These are phyloP conservation scores for Temnothorax nylanderi DNA, from an alignment of 1,140 invertebrate genomes.

Conservation along the genomic window DNA sequence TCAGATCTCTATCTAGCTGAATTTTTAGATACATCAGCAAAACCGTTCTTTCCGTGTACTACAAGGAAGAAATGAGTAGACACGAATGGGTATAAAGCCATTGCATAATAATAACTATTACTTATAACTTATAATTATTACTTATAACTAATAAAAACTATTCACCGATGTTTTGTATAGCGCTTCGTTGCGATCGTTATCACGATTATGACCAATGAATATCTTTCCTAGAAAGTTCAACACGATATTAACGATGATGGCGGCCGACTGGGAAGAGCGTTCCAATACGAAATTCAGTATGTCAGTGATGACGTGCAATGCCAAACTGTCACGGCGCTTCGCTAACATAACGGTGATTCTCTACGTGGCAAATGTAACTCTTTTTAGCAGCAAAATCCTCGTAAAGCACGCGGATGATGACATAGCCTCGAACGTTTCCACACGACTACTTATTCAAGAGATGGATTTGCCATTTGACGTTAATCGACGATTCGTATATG, in stretches of 20 bases:
- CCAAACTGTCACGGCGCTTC: background rate
- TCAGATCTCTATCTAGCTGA: too few relatives aligned
- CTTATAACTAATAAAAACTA: background rate
- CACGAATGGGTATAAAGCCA: background rate
- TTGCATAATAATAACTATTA: background rate
- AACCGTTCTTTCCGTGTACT: too few relatives aligned
- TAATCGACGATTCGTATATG: background rate
- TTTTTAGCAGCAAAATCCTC: background rate
- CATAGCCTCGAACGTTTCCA: background rate
- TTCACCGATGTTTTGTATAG: background rate
- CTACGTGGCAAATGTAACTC: background rate
- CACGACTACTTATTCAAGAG: background rate
- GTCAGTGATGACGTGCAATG: background rate
- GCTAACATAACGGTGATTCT: background rate
- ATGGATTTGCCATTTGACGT: slow-evolving; percentile 23
- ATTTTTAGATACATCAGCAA: too few relatives aligned
- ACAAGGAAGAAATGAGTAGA: background rate
- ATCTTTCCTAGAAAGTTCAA: slow-evolving; percentile 14
- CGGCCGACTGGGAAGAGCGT: slow-evolving; percentile 11
- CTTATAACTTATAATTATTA: too few relatives aligned
- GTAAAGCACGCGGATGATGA: background rate
- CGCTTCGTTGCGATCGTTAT: background rate
- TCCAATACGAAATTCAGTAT: background rate
- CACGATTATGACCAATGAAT: background rate
- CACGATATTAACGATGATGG: slow-evolving; percentile 30